Evolutionary conservation across 2,797 vertebrate genomes (phyloP).

Genomic region (Danio tinwini): DNA sequence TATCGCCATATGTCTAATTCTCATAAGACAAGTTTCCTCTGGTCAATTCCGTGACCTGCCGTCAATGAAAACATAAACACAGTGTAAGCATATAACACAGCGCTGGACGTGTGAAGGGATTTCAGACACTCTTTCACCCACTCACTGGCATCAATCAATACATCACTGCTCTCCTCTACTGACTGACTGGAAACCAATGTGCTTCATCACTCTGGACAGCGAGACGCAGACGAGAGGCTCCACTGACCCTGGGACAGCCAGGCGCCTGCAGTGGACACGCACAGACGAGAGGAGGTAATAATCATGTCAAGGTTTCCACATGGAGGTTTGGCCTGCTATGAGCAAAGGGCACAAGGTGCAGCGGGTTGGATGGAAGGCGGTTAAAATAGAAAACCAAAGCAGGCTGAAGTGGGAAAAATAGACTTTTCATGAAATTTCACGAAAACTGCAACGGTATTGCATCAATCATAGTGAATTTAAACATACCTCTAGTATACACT

Average conservation of each 20-base stretch:
- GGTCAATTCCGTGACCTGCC: conserved; percentile 37
- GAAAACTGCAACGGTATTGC: conserved; percentile 8
- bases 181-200: conserved; percentile 63
- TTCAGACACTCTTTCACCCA: conserved; percentile 79
- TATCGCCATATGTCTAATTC: conserved; percentile 34
- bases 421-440: not conserved
- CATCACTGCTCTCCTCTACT: conserved; percentile 63
- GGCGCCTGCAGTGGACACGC: not conserved
- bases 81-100: conserved; percentile 42
- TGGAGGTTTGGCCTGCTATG: conserved; percentile 1
- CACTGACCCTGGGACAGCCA: conserved; percentile 24
- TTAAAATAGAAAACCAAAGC: not conserved
- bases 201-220: conserved; percentile 31
- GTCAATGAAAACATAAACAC: conserved; percentile 9
- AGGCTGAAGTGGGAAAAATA: not conserved
- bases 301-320: conserved; percentile 22
- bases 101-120: conserved; percentile 60
- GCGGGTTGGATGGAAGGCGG: not conserved
- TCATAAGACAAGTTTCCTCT: conserved; percentile 68
- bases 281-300: conserved; percentile 23
- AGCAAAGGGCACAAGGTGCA: conserved; percentile 49
- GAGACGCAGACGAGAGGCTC: conserved; percentile 30
- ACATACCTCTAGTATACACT: too few species aligned
- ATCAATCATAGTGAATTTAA: not conserved
- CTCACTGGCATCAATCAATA: conserved; percentile 80